Conservation (phyloP, 1,140 invertebrate genomes). For the Phthorimaea operculella region DNA sequence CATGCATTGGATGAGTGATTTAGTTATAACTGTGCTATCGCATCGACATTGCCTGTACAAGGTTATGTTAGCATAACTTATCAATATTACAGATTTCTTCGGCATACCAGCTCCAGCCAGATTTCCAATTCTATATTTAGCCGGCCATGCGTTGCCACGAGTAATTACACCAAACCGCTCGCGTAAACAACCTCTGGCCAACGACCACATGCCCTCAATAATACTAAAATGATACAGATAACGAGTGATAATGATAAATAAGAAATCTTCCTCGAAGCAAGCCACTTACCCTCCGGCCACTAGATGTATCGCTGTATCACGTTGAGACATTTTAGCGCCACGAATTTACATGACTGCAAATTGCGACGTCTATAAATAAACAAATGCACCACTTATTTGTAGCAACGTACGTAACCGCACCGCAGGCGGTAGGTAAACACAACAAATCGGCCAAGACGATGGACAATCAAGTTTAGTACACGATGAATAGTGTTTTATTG, state of each 20-base stretch:
- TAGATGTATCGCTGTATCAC: conserved; percentile 86
- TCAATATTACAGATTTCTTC: too few relatives aligned
- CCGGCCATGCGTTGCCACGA: conserved; percentile 7
- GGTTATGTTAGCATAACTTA: too few relatives aligned
- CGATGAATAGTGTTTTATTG: too few relatives aligned
- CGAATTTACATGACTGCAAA: conserved; percentile 60
- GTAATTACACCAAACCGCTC: conserved; percentile 24
- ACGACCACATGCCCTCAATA: conserved; percentile 9
- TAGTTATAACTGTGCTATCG: too few relatives aligned
- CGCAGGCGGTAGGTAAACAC: not conserved
- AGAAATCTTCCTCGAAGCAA: not conserved
- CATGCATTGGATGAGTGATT: too few relatives aligned
- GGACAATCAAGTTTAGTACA: too few relatives aligned
- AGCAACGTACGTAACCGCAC: conserved; percentile 13
- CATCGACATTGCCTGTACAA: too few relatives aligned
- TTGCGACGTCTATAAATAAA: conserved; percentile 64
- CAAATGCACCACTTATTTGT: conserved; percentile 50
- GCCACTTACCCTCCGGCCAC: conserved; percentile 84
- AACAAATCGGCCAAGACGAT: too few relatives aligned
- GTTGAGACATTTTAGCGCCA: conserved; percentile 74
- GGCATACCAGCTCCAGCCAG: too few relatives aligned
- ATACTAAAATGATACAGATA: not conserved
- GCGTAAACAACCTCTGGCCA: conserved; percentile 27
- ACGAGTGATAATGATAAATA: not conserved
- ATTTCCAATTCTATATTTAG: not conserved